Percentiles rank a stretch among this genome's conserved stretches.
phyloP scores from a whole-genome alignment of 2,113 vertebrate species.

The Onychorhynchus coronatus region DNA sequence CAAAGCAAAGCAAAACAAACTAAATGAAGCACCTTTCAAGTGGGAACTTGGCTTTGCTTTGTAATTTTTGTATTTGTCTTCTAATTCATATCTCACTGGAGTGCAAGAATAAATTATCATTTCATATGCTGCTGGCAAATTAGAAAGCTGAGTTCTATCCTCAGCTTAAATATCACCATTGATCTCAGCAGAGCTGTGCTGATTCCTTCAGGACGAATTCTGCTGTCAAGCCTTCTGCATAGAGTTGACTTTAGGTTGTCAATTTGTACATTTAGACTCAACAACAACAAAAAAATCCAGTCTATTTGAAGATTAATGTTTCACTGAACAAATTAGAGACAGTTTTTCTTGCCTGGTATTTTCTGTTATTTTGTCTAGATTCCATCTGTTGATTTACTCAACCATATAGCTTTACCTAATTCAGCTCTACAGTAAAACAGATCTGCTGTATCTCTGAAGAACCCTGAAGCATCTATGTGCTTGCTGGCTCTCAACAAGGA shows the following conservation, averaged over 20 bases:
- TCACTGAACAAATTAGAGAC: background rate
- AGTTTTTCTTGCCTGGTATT: background rate
- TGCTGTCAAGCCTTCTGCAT: background rate
- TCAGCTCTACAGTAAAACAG: background rate
- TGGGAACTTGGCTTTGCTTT: background rate
- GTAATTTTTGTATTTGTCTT: background rate
- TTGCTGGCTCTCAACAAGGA: background rate
- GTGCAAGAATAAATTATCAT: background rate
- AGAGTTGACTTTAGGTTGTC: background rate
- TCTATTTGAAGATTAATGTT: background rate
- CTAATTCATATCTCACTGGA: background rate
- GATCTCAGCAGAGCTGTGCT: background rate
- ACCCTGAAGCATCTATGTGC: background rate
- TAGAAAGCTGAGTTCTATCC: background rate
- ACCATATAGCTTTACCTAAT: background rate
- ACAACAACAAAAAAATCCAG: background rate
- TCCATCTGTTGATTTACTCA: background rate
- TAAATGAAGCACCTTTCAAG: background rate
- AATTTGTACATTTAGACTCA: background rate
- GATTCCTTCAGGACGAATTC: background rate
- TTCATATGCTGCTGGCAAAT: background rate
- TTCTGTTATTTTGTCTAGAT: background rate
- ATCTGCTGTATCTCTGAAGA: background rate
- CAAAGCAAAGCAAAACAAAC: background rate
- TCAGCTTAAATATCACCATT: background rate